Evolutionary conservation across 2,888 invertebrate species (phyloP), one percentile per base, ranked within the genome.

Genomic region (Luffia ferchaultella): DNA sequence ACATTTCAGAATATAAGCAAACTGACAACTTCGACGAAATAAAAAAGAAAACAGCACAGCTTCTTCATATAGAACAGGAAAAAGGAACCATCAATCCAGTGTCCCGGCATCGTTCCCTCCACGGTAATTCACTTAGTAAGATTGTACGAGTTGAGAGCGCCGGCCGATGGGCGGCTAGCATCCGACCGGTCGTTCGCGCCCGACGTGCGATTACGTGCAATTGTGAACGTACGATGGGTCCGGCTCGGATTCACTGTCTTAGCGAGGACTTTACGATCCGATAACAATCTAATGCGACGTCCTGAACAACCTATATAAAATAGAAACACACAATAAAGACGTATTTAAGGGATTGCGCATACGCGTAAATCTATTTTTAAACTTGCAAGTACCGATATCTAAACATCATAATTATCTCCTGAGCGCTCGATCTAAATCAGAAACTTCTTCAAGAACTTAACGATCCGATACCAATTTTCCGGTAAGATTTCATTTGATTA

Each of bases 71-170:
- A 30, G 30, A 7, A 30, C 30, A 12, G 12, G 30, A 30, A 30
- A 30, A 30, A 30, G n/a, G n/a, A n/a, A n/a, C n/a, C 30, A 3
- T 30, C 30, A 30, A 30, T 30, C 30, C 30, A 7, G 12, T 30
- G 12, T 30, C 30, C 30, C 30, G 43, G 16, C 19, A 43, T 49
- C 20, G 43, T 19, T 49, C 43, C 20, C 18, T 43, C 16, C 43
- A 15, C 18, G 16, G 63, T 60, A 62, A 63, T 63, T 63, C 62
- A 63, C 62, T 63, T 62, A 60, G 63, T 56, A 16, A 58, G 62
- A 63, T 63, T 63, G 62, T 54, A 54, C 55, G 55, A 49, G 53
- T 54, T 55, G 53, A 54, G 46, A 51, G 54, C 55, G 58, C 30
- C 30, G 5, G 5, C 30, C 5, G 57, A 51, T 59, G 57, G 55